Conservation (phyloP, 2,113 vertebrate genomes). For the Andinoacara biseriatus region DNA sequence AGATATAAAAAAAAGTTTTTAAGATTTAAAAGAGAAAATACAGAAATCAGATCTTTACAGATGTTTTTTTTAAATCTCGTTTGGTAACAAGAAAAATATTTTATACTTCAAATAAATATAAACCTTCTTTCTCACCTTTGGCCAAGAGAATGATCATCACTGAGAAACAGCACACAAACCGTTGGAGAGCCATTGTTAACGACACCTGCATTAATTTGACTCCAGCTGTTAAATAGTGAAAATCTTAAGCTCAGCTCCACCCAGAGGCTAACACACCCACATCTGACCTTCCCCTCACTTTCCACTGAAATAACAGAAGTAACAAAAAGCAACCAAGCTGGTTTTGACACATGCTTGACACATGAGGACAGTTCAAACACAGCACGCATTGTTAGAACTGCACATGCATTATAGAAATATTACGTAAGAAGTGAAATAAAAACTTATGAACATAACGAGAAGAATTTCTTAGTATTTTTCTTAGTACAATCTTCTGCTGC, state of each 20-base stretch:
- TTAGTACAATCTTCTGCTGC: no score
- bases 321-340: background rate
- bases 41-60: no score
- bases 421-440: no score
- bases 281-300: background rate
- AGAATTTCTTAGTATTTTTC: background rate
- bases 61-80: no score
- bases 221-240: background rate
- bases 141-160: constrained; percentile 4
- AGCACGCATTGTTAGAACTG: background rate
- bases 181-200: constrained; percentile 9
- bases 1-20: no score
- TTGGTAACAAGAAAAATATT: no score
- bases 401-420: no score
- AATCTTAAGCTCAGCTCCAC: background rate
- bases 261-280: background rate
- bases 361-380: background rate
- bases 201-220: background rate
- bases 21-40: no score
- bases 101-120: background rate
- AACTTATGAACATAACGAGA: no score
- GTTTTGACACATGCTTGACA: background rate
- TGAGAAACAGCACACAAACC: background rate
- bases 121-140: background rate
- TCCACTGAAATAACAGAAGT: background rate